Conservation (phyloP, 2,888 invertebrate genomes). For the Andrena flavipes region DNA sequence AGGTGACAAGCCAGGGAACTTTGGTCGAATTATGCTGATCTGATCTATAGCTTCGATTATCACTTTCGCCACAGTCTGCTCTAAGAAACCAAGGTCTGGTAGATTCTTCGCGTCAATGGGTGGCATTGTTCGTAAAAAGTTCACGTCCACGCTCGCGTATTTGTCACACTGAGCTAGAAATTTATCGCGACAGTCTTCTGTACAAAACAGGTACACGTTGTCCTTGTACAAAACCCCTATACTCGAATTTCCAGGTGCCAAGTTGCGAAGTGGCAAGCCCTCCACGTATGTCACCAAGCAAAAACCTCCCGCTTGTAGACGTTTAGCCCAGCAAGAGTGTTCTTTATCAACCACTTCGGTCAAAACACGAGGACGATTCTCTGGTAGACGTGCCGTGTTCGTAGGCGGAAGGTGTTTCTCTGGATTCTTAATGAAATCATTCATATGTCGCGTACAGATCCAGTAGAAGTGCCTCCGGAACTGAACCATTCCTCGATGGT, state of each 20-base stretch:
- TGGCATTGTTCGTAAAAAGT: constrained; percentile 83
- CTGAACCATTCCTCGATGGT: constrained; percentile 87
- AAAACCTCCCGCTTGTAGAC: constrained; percentile 86
- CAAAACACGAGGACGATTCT: constrained; percentile 84
- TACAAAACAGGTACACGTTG: constrained; percentile 87
- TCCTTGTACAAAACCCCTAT: constrained; percentile 86
- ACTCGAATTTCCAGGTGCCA: constrained; percentile 84
- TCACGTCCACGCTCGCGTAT: constrained; percentile 85
- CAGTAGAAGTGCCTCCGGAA: constrained; percentile 87
- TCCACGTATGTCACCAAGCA: constrained; percentile 88
- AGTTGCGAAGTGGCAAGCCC: constrained; percentile 85
- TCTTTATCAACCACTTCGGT: constrained; percentile 81
- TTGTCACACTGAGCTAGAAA: constrained; percentile 86
- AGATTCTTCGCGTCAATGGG: constrained; percentile 85
- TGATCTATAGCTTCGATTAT: constrained; percentile 86
- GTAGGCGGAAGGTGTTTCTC: constrained; percentile 83
- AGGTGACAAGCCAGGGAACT: constrained; percentile 87
- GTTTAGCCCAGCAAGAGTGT: constrained; percentile 81
- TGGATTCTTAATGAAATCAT: constrained; percentile 85
- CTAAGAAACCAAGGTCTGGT: constrained; percentile 87
- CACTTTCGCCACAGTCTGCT: constrained; percentile 87
- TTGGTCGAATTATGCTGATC: constrained; percentile 86
- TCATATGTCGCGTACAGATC: constrained; percentile 87
- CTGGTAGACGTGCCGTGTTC: constrained; percentile 83
- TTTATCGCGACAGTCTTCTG: constrained; percentile 85